These are phyloP conservation scores for Decapterus maruadsi DNA, from an alignment of 2,797 vertebrate genomes.

Conservation along the genomic window DNA sequence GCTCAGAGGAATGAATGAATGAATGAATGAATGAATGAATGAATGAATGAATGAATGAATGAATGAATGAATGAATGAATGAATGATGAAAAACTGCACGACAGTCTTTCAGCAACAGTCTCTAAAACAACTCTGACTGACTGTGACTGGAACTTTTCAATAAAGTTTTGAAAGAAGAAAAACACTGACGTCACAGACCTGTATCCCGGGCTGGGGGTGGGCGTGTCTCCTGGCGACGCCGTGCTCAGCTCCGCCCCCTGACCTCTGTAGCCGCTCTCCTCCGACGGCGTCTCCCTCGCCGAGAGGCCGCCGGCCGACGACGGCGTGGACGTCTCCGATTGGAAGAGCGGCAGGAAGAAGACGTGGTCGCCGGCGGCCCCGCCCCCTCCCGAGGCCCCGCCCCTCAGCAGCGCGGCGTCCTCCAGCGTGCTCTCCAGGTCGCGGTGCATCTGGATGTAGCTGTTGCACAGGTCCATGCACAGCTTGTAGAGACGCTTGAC, in stretches of 20 bases:
- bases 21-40: too few species aligned
- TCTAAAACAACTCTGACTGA: too few species aligned
- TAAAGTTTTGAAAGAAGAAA: too few species aligned
- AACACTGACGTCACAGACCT: constrained; percentile 54
- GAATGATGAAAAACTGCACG: too few species aligned
- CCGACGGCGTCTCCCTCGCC: constrained; percentile 90
- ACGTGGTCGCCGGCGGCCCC: constrained; percentile 78
- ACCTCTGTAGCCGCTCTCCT: constrained; percentile 87
- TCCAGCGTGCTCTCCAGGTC: constrained; percentile 92
- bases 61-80: too few species aligned
- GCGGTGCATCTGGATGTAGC: constrained; percentile 97
- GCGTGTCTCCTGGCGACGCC: constrained; percentile 73
- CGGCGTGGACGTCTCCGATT: constrained; percentile 92
- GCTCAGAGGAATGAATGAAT: too few species aligned
- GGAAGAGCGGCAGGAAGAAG: constrained; percentile 93
- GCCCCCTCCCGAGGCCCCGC: constrained; percentile 60
- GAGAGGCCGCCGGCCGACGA: constrained; percentile 90
- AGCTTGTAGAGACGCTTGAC: constrained; percentile 94
- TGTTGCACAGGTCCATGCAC: constrained; percentile 94
- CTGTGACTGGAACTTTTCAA: too few species aligned
- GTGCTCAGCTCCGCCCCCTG: constrained; percentile 76
- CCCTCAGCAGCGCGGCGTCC: constrained; percentile 82
- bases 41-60: too few species aligned
- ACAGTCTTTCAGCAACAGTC: too few species aligned
- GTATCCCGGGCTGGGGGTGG: constrained; percentile 74